Percentiles rank a stretch among this genome's conserved stretches.
Evolutionary conservation across 2,113 vertebrate species (phyloP).

Genomic region (Buteo buteo): DNA sequence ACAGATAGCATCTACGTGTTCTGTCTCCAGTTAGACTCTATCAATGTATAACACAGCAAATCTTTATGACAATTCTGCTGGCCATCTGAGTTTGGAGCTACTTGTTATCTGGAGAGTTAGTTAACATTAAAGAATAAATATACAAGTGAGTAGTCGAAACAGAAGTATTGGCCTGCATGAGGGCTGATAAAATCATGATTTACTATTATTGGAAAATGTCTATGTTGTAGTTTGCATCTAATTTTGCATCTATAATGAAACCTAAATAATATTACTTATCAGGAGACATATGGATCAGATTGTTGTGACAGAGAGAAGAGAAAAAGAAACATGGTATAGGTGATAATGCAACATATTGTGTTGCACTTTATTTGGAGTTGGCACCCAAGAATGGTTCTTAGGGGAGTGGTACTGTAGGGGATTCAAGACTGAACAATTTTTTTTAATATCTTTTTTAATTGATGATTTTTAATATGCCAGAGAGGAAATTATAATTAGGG

Average conservation of each 20-base stretch:
- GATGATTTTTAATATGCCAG: not conserved
- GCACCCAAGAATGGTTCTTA: not conserved
- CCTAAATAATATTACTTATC: not conserved
- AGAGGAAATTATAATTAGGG: not conserved
- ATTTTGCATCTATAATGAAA: not conserved
- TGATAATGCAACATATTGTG: not conserved
- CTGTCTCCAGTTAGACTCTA: not conserved
- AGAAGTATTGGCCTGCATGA: not conserved
- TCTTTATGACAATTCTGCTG: not conserved
- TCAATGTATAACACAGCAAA: not conserved
- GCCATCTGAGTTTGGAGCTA: not conserved
- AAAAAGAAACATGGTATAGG: not conserved
- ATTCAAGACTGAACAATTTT: not conserved
- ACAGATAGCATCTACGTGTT: not conserved
- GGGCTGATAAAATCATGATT: not conserved
- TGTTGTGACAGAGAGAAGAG: not conserved
- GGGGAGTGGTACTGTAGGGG: not conserved
- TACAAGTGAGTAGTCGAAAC: not conserved
- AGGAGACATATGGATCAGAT: not conserved
- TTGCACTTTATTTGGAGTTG: not conserved
- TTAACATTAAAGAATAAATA: not conserved
- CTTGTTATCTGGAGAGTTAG: not conserved
- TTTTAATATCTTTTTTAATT: not conserved
- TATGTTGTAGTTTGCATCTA: not conserved
- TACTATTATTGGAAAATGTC: not conserved